A percentile compares a stretch with the other conserved stretches of the same genome.
Conservation (phyloP, 2,113 vertebrate genomes). For the Sterrhoptilus dennistouni region DNA sequence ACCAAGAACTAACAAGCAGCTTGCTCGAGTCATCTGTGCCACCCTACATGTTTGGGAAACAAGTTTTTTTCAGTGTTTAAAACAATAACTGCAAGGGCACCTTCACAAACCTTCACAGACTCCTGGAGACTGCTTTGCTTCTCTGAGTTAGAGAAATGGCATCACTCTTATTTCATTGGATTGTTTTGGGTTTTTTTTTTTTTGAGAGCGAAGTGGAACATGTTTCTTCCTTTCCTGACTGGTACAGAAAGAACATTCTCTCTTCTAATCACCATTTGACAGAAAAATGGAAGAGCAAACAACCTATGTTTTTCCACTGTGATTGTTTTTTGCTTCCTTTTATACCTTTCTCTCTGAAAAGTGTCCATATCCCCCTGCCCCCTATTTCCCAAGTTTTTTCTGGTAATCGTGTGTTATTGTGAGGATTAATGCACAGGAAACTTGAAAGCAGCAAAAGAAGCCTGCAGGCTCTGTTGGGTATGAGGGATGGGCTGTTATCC, state of each 20-base stretch:
- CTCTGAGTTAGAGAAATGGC: neutral
- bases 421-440: conserved; percentile 27
- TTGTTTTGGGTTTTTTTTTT: neutral
- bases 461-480: neutral
- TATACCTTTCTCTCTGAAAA: conserved; percentile 31
- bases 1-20: neutral
- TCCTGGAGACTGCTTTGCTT: neutral
- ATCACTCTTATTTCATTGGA: neutral
- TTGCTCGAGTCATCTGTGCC: neutral
- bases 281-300: conserved; percentile 29
- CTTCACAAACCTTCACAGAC: neutral
- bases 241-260: conserved; percentile 8
- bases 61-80: neutral
- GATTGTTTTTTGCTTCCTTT: conserved; percentile 46
- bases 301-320: neutral
- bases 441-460: conserved; percentile 30
- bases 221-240: conserved; percentile 26
- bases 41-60: neutral
- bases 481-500: conserved; percentile 19
- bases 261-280: conserved; percentile 57
- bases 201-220: neutral
- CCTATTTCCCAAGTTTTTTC: conserved; percentile 49
- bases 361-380: conserved; percentile 29
- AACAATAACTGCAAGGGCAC: neutral
- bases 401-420: conserved; percentile 41